Evolutionary conservation across 2,888 invertebrate species (phyloP).

Genomic region (Spilosoma lubricipeda): DNA sequence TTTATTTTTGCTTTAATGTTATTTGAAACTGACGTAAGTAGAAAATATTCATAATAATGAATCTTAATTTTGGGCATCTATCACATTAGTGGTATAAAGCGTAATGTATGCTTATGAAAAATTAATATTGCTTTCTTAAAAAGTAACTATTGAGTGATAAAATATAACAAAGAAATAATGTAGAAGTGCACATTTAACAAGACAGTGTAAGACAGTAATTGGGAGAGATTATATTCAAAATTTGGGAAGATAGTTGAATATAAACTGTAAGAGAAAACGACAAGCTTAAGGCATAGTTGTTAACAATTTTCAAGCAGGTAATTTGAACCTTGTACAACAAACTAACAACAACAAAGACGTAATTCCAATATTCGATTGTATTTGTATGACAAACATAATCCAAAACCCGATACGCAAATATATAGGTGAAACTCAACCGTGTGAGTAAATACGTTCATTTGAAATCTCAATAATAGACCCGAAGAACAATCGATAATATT

Average conservation of each 20-base stretch:
- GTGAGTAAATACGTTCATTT: neutral
- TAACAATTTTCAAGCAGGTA: neutral
- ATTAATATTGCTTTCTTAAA: too few relatives aligned
- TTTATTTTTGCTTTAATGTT: too few relatives aligned
- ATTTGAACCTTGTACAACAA: neutral
- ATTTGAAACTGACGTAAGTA: too few relatives aligned
- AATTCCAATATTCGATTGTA: neutral
- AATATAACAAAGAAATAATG: too few relatives aligned
- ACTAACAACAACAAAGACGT: neutral
- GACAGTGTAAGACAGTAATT: too few relatives aligned
- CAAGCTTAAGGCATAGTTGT: neutral
- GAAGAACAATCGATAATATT: neutral
- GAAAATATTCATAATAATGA: too few relatives aligned
- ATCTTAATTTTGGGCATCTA: too few relatives aligned
- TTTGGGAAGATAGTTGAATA: neutral
- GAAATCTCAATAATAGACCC: neutral
- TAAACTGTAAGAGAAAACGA: neutral
- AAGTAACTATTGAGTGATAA: too few relatives aligned
- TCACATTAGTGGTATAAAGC: too few relatives aligned
- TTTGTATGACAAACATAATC: neutral
- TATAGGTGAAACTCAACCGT: neutral
- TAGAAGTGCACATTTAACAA: too few relatives aligned
- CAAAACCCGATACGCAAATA: neutral
- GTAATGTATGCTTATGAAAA: too few relatives aligned
- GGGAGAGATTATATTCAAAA: neutral